A percentile compares a stretch with the other conserved stretches of the same genome.
Evolutionary conservation across 2,888 invertebrate genomes (phyloP).

Genomic region (Rotaria sp.): DNA sequence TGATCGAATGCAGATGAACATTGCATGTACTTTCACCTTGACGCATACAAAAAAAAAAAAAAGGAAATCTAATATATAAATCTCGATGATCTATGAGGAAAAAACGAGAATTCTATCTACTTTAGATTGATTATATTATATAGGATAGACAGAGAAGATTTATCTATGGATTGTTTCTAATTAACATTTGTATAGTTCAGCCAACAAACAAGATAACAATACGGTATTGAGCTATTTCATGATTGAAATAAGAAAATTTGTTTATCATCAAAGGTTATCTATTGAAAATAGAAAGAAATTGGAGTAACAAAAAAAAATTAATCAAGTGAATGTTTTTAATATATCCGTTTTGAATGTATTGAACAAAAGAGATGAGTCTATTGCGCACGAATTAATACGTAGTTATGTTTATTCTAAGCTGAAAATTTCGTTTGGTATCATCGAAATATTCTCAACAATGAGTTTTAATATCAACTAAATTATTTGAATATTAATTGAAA

Average conservation of each 20-base stretch:
- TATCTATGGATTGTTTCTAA: background rate
- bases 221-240: background rate
- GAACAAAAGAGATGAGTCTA: background rate
- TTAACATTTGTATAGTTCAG: background rate
- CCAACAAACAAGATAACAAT: background rate
- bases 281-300: background rate
- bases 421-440: background rate
- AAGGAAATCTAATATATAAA: no score
- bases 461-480: no score
- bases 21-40: no score
- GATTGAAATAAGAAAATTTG: background rate
- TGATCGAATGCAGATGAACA: no score
- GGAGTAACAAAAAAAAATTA: background rate
- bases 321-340: slow-evolving; percentile 6
- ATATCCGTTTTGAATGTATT: background rate
- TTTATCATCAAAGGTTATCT: background rate
- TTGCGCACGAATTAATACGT: background rate
- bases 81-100: background rate
- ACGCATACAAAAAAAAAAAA: no score
- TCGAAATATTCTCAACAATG: background rate
- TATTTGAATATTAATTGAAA: no score
- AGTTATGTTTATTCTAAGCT: background rate
- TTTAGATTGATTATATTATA: background rate
- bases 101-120: background rate
- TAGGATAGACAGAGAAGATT: background rate